Evolutionary conservation across 1,140 invertebrate species (phyloP).

Genomic region (Scaptodrosophila lebanonensis): DNA sequence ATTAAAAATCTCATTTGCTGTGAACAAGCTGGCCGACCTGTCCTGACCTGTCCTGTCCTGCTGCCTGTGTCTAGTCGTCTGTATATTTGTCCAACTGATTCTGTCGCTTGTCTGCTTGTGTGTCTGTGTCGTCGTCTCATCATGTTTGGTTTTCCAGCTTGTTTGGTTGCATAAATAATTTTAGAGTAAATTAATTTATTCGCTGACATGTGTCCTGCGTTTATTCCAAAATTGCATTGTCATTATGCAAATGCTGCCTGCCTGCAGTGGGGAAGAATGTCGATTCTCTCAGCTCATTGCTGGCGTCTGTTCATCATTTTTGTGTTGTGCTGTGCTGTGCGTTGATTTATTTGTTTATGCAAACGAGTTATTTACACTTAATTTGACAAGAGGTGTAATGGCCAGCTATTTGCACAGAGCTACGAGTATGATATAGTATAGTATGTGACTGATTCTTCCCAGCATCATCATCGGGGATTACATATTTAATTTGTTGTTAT

Average conservation of each 20-base stretch:
- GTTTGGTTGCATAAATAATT: constrained; percentile 71
- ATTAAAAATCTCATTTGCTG: constrained; percentile 34
- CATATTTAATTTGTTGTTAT: constrained; percentile 32
- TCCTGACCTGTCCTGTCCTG: constrained; percentile 13
- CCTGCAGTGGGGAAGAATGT: too few species aligned
- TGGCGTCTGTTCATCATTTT: constrained; percentile 12
- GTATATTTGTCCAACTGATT: too few species aligned
- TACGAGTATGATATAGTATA: background rate
- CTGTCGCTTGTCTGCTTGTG: constrained; percentile 16
- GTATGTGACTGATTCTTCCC: constrained; percentile 2
- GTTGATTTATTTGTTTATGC: constrained; percentile 61
- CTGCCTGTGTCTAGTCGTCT: background rate
- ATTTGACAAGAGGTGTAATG: constrained; percentile 59
- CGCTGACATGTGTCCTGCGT: constrained; percentile 71
- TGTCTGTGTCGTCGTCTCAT: constrained; percentile 23
- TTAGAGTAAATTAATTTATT: constrained; percentile 73
- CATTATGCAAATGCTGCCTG: constrained; percentile 62
- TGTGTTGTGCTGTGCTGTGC: constrained; percentile 33
- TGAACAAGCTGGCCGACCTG: background rate
- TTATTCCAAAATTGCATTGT: constrained; percentile 73
- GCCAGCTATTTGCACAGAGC: constrained; percentile 12
- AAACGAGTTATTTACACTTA: constrained; percentile 71
- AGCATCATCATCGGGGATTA: too few species aligned
- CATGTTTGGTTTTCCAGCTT: constrained; percentile 28
- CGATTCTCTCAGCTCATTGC: background rate